These are phyloP conservation scores for Tigriopus californicus DNA, from an alignment of 2,888 invertebrate species.

Conservation along the genomic window DNA sequence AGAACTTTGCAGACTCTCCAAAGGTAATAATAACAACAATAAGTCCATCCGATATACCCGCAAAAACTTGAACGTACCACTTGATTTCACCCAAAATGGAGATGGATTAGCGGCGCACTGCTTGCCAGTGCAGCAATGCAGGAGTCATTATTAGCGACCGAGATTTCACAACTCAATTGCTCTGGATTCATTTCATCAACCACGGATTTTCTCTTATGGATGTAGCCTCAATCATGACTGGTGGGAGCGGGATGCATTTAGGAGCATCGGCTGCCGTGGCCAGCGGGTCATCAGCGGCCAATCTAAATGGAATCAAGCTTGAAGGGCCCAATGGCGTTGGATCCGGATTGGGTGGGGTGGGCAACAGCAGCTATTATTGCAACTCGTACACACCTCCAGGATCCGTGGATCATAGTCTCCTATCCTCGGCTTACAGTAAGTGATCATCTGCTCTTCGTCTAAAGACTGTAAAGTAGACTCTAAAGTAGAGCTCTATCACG, in stretches of 20 bases:
- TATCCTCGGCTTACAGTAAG: constrained; percentile 14
- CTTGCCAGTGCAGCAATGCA: too few species aligned
- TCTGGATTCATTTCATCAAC: too few species aligned
- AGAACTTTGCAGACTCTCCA: constrained; percentile 96
- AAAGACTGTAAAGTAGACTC: too few species aligned
- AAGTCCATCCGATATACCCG: too few species aligned
- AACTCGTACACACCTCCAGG: constrained; percentile 15
- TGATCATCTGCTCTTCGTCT: neutral
- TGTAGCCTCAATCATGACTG: constrained; percentile 11
- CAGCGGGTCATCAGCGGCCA: neutral
- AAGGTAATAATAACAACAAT: constrained; percentile 42
- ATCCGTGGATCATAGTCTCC: constrained; percentile 10
- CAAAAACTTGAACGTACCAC: too few species aligned
- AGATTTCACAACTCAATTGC: too few species aligned
- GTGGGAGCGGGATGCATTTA: neutral
- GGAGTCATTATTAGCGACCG: too few species aligned
- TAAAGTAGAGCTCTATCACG: too few species aligned
- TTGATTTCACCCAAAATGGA: too few species aligned
- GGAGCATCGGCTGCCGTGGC: too few species aligned
- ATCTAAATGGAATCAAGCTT: neutral
- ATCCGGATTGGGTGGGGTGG: constrained; percentile 1
- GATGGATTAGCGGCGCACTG: too few species aligned
- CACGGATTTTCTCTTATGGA: neutral
- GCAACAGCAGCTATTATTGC: constrained; percentile 4
- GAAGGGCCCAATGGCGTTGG: neutral